Evolutionary conservation across 1,140 invertebrate genomes (phyloP), one percentile per base, ranked within the genome.

Genomic region (Drosophila carrolli): DNA sequence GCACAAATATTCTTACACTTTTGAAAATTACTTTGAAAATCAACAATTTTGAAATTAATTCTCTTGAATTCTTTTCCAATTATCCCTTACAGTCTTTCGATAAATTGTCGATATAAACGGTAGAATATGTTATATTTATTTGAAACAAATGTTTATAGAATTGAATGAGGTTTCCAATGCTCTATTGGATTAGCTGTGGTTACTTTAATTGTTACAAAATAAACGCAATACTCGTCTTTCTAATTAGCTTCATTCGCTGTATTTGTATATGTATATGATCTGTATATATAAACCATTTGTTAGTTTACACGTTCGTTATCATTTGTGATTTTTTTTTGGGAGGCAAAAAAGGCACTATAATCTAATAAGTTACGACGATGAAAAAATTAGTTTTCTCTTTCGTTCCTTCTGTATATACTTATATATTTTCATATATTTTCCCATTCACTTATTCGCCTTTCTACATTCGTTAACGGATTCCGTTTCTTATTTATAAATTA

Each of bases 281-380:
- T 82, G 35, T 85, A 63, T 81, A 78, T 75, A 85, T 86, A 74
- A 71, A 78, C 63, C 74, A 72, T 58, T 66, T 63, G 59, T 82
- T 75, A 75, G 71, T 75, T 74, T 82, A 82, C 70, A 82, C 19
- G 37, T 60, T 82, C 35, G 54, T 44, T 66, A 71, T 58, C 46
- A 44, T 63, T 67, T 67, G 32, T 48, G 32, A 35, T 47, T 75
- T 54, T 58, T 57, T 70, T 85, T 85, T 78, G 62, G 78, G 78
- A 84, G 86, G 75, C 81, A 90, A 90, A 90, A 90, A 90, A 90
- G 86, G 86, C 86, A 90, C 86, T 90, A 90, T 83, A 88, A 86
- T 86, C 82, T 86, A 86, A 86, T 82, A 86, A 76, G 71, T 82
- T 86, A 86, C 70, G 70, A 86, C 78, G 82, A 83, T 59, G 57